These are phyloP conservation scores for Noctua pronuba DNA, from an alignment of 2,888 invertebrate species.

Conservation along the genomic window DNA sequence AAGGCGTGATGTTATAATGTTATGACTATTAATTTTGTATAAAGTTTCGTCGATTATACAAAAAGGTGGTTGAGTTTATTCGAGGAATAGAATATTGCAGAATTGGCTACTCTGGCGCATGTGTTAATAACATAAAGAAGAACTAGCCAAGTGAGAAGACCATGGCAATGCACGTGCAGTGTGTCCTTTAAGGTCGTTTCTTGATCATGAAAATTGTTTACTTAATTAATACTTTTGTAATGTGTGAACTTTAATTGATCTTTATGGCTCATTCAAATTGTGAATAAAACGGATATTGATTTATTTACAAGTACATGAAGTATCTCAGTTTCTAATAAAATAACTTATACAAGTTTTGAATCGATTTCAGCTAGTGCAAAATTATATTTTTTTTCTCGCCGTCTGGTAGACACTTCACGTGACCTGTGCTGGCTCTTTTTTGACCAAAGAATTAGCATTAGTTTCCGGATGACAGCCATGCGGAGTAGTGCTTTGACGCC, in stretches of 20 bases:
- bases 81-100: neutral
- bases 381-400: too few relatives aligned
- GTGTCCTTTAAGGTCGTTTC: neutral
- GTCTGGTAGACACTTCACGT: too few relatives aligned
- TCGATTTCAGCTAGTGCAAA: too few relatives aligned
- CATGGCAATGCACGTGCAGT: too few relatives aligned
- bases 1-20: too few relatives aligned
- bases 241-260: neutral
- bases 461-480: too few relatives aligned
- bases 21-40: too few relatives aligned
- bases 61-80: too few relatives aligned
- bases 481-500: too few relatives aligned
- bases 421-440: too few relatives aligned
- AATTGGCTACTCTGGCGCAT: neutral
- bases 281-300: neutral
- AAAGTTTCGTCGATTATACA: too few relatives aligned
- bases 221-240: neutral
- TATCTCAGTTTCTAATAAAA: neutral
- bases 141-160: neutral
- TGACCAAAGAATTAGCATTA: too few relatives aligned
- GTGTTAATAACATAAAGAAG: neutral
- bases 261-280: neutral
- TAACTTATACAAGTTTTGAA: neutral
- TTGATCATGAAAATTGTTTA: neutral
- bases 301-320: neutral